A percentile compares a stretch with the other conserved stretches of the same genome.
phyloP scores from a whole-genome alignment of 2,797 vertebrate species.

The Morus bassanus region DNA sequence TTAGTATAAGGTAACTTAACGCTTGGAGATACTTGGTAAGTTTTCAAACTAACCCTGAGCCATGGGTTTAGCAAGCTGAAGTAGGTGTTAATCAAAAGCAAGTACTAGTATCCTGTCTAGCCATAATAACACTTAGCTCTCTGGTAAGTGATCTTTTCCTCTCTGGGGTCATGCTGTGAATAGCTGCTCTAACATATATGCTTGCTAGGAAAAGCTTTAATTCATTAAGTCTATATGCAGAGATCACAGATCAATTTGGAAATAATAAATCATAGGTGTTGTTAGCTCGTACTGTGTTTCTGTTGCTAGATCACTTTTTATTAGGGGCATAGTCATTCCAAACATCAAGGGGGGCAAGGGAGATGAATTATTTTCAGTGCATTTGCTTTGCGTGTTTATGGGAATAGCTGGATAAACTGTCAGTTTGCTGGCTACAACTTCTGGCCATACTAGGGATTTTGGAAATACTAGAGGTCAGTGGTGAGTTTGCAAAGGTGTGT shows the following conservation, averaged over 20 bases:
- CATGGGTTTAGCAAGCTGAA: neutral
- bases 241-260: neutral
- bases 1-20: neutral
- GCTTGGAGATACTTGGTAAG: neutral
- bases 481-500: neutral
- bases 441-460: neutral
- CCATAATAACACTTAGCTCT: neutral
- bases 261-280: neutral
- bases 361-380: neutral
- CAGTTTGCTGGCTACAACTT: neutral
- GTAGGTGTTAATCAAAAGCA: neutral
- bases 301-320: neutral
- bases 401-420: neutral
- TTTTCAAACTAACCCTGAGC: constrained; percentile 8
- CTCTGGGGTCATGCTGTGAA: neutral
- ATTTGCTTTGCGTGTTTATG: neutral
- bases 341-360: neutral
- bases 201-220: neutral
- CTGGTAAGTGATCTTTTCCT: neutral
- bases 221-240: neutral
- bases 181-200: neutral
- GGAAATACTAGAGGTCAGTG: neutral
- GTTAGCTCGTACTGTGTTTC: neutral
- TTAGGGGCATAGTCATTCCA: neutral
- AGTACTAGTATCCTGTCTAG: neutral